These are phyloP conservation scores for Conus betulinus DNA, from an alignment of 1,140 invertebrate genomes.

Conservation along the genomic window DNA sequence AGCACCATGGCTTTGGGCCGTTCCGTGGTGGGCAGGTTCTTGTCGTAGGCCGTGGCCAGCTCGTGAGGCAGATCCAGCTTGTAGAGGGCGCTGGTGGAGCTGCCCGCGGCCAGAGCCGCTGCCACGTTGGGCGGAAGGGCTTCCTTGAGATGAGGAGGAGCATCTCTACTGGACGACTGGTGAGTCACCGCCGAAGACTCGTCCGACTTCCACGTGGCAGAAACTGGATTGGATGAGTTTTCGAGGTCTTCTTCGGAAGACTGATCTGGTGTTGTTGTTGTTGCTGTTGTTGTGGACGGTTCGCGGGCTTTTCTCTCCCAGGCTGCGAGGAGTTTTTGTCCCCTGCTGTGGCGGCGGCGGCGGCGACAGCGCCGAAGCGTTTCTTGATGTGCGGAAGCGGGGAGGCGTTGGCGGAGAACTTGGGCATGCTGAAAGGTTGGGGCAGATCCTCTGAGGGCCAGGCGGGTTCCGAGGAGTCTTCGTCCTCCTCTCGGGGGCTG, in stretches of 20 bases:
- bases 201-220: neutral
- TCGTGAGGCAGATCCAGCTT: slow-evolving; percentile 6
- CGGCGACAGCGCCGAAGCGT: neutral
- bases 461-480: neutral
- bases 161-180: neutral
- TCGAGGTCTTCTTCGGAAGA: neutral
- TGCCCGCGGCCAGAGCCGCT: neutral
- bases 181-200: neutral
- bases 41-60: slow-evolving; percentile 18
- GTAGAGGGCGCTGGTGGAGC: neutral
- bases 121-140: slow-evolving; percentile 17
- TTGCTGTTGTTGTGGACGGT: neutral
- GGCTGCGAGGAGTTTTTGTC: neutral
- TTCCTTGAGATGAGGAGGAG: neutral
- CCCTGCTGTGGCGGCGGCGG: neutral
- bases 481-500: neutral
- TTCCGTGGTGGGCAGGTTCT: slow-evolving; percentile 4
- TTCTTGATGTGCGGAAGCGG: slow-evolving; percentile 24
- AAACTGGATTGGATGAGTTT: neutral
- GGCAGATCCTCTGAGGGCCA: neutral
- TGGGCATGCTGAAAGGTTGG: neutral
- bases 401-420: slow-evolving; percentile 2
- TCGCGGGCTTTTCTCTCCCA: neutral
- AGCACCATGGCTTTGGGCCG: slow-evolving; percentile 14
- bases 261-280: neutral